Evolutionary conservation across 1,140 invertebrate genomes (phyloP), one percentile per base, ranked within the genome.

Genomic region (Megalopta genalis): DNA sequence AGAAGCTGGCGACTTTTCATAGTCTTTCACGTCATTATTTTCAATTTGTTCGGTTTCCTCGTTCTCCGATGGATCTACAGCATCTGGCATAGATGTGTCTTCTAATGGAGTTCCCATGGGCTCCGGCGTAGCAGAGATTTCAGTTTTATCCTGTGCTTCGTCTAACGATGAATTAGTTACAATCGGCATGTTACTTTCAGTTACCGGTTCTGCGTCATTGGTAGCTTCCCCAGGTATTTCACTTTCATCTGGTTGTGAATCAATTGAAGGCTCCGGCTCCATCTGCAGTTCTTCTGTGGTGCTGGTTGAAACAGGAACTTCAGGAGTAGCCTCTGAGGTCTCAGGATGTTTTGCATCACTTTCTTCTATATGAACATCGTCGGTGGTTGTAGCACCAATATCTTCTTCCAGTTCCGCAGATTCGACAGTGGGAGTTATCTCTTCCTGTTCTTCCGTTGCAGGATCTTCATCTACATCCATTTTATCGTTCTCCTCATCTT

Each of bases 401-500:
- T 93, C 87, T 73, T 93, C 90, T 32, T 87, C 83, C 37, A 76
- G 42, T 12, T 59, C 37, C 39, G 62, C 37, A 2, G 77, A 52
- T 12, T 78, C 78, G 4, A n/a, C 27, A 10, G 69, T n/a, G 2
- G 76, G 57, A 10, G 42, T 46, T 0, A 77, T 27, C 16, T 86
- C 82, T 7, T 72, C 67, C 0, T 74, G 59, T 57, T 67, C 81
- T 59, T 88, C 82, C 2, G 70, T 16, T 5, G 75, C 25, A 4
- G 88, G 75, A 59, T 88, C 67, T 14, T 88, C 85, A 0, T 88
- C 87, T 9, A 74, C 27, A 65, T 86, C 83, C 16, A 84, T 84
- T 3, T 75, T 68, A 27, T 90, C 86, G 8, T 84, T 88, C 12
- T 89, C 87, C 10, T 90, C 87, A 9, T 93, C 88, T 8, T 92